phyloP scores from a whole-genome alignment of 2,797 vertebrate species.

The Acipenser transmontanus region DNA sequence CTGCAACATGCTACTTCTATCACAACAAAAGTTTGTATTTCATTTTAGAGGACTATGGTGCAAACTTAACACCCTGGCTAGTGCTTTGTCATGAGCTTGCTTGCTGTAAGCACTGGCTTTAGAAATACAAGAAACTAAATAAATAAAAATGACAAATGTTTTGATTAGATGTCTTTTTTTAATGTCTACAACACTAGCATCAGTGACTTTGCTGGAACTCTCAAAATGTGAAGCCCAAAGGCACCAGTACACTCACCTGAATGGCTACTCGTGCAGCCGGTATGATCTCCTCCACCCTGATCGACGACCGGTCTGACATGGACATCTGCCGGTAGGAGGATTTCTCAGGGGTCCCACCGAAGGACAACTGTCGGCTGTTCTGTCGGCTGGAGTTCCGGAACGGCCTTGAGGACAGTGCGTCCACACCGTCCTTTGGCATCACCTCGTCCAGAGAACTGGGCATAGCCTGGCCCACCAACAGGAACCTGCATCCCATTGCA shows the following conservation, averaged over 20 bases:
- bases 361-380: slow-evolving; percentile 81
- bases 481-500: slow-evolving; percentile 63
- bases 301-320: slow-evolving; percentile 92
- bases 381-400: slow-evolving; percentile 86
- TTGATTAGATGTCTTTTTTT: too few species aligned
- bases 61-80: too few species aligned
- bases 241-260: slow-evolving; percentile 59
- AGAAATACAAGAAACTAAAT: too few species aligned
- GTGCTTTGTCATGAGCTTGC: too few species aligned
- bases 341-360: slow-evolving; percentile 93
- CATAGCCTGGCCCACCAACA: slow-evolving; percentile 94
- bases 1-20: too few species aligned
- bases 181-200: too few species aligned
- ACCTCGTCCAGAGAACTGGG: slow-evolving; percentile 85
- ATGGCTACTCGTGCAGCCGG: slow-evolving; percentile 96
- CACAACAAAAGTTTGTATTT: too few species aligned
- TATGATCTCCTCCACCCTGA: slow-evolving; percentile 94
- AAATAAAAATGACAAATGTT: too few species aligned
- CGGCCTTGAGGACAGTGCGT: slow-evolving; percentile 85
- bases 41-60: too few species aligned
- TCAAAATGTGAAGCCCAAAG: too few species aligned
- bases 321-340: slow-evolving; percentile 91
- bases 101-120: too few species aligned
- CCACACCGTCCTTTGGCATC: slow-evolving; percentile 77
- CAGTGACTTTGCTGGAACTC: too few species aligned